A percentile compares a stretch with the other conserved stretches of the same genome.
These are phyloP conservation scores for Lutjanus argentimaculatus DNA, from an alignment of 2,797 vertebrate genomes.

Conservation along the genomic window DNA sequence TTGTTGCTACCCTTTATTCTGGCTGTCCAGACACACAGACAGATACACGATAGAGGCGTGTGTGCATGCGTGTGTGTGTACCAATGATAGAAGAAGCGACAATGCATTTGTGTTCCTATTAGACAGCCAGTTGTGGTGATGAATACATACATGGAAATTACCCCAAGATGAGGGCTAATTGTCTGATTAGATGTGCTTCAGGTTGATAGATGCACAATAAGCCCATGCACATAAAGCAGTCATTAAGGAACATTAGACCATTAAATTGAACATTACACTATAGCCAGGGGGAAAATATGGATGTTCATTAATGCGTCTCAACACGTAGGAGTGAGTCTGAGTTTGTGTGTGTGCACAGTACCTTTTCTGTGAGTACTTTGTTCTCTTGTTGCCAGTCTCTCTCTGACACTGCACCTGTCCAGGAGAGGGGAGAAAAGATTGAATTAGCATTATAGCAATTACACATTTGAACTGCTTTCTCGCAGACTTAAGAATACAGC, in stretches of 20 bases:
- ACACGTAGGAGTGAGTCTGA: slow-evolving; percentile 40
- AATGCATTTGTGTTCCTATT: slow-evolving; percentile 67
- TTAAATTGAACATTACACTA: slow-evolving; percentile 80
- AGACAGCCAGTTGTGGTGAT: slow-evolving; percentile 63
- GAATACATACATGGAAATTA: slow-evolving; percentile 77
- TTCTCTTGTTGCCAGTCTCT: slow-evolving; percentile 53
- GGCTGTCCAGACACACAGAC: slow-evolving; percentile 7
- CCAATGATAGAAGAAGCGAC: slow-evolving; percentile 33
- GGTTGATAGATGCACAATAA: slow-evolving; percentile 78
- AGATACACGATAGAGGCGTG: not conserved
- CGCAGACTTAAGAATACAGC: slow-evolving; percentile 19
- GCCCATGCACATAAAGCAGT: slow-evolving; percentile 71
- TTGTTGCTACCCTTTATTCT: slow-evolving; percentile 16
- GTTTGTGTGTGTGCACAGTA: slow-evolving; percentile 48
- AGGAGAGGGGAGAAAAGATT: slow-evolving; percentile 50
- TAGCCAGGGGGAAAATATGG: slow-evolving; percentile 69
- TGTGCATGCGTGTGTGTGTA: not conserved
- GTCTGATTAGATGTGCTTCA: slow-evolving; percentile 80
- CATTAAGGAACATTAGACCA: slow-evolving; percentile 78
- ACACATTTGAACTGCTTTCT: slow-evolving; percentile 51
- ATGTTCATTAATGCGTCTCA: slow-evolving; percentile 64
- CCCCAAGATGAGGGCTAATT: slow-evolving; percentile 76
- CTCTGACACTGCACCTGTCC: slow-evolving; percentile 69
- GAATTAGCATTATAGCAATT: slow-evolving; percentile 62
- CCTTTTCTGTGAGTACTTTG: slow-evolving; percentile 62